Evolutionary conservation across 2,888 invertebrate species (phyloP), one percentile per base, ranked within the genome.

Genomic region (Junonia oenone): DNA sequence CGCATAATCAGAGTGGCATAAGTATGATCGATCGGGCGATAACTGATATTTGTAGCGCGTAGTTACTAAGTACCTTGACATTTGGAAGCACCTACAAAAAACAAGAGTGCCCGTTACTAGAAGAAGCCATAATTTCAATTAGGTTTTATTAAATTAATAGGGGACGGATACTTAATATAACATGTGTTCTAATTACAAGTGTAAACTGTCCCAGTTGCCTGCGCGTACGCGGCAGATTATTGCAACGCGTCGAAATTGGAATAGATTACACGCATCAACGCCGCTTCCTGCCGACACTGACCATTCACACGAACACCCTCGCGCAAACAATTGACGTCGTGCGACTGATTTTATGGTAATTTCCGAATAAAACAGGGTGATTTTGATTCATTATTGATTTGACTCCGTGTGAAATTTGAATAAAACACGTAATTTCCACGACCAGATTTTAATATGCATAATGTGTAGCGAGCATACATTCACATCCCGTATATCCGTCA

Each of bases 281-380:
- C 73, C 66, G 65, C 70, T 79, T 85, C 87, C 87, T 76, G 76
- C 64, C 65, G 64, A 56, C 67, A 75, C 66, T 65, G 66, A 56
- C 66, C 66, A 69, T 71, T 70, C 75, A 72, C 77, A 76, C 76
- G 72, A 63, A 68, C 75, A 71, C 78, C 75, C 78, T 71, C 77
- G 67, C 66, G 58, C 58, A 58, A 68, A 75, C 74, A 77, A 77
- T 76, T 68, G 71, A 71, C 69, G 58, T 73, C 86, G 79, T 88
- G 88, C 80, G 88, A 86, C 75, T 79, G 79, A 81, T 83, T 87
- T 86, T 79, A 87, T 88, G 84, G 76, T 85, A 86, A 87, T 86
- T 73, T 72, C 69, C 66, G 65, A 73, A 74, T 74, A 69, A 68
- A 69, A 63, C 59, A 69, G 72, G 71, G 73, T 72, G 67, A 71